Evolutionary conservation across 2,113 vertebrate genomes (phyloP), one percentile per base, ranked within the genome.

Genomic region (Lepidothrix coronata): DNA sequence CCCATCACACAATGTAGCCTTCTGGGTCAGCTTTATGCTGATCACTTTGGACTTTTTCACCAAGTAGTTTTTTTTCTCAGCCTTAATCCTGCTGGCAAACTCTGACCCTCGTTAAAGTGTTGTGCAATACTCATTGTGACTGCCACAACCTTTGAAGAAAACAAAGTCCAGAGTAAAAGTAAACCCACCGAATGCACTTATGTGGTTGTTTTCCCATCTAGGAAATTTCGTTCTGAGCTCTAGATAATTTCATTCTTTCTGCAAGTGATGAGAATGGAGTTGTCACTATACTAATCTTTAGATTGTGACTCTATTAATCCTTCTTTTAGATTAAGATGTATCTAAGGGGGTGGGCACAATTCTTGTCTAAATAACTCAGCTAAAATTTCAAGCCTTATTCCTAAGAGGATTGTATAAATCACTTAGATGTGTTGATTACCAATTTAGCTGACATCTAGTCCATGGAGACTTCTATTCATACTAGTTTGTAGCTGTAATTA

Each of bases 391-490:
- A 43, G 6, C 31, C 19, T 70, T 74, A 44, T 44, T 63, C 57
- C 51, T 67, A 23, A 85, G 8, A 43, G 24, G 20, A 21, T 30
- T 19, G 35, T 44, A 58, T 58, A 68, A 63, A 58, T 57, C 55
- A 54, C 27, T 85, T 61, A 22, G 7, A 78, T 63, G 44, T 20
- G 39, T 22, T 72, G 94, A 96, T 97, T 95, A 98, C 97, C 97
- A 92, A 98, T 98, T 74, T 96, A 98, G 88, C 97, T 98, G 85
- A 97, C 96, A 27, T 96, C 95, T 95, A 98, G 98, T 62, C 96
- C 97, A 63, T 97, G 96, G 76, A 98, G 98, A 70, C 96, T 85
- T 18, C 97, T 92, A 97, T 59, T 97, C 96, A 21, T 93, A 83
- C 63, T 93, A 98, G 91, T 97, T 98, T 63, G 96, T 98, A 90